Evolutionary conservation across 2,797 vertebrate species (phyloP), one percentile per base, ranked within the genome.

Genomic region (Pangasius djambal): DNA sequence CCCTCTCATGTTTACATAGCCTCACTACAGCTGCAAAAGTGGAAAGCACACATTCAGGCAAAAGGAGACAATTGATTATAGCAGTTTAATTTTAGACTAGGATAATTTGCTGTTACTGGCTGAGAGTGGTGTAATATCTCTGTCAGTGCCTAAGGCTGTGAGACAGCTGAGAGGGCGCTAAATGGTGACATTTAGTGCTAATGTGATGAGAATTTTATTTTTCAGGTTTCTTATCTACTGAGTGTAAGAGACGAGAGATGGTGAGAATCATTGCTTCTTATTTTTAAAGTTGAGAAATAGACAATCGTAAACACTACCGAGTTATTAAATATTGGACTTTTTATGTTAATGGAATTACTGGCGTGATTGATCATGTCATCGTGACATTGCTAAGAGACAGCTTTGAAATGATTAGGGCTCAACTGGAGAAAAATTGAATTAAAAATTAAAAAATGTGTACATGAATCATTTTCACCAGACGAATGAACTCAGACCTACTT

Each of bases 1-100:
- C 89, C 79, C 65, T 86, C 89, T 70, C 31, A 74, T 88, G 89
- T 86, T 91, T 34, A 34, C 4, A 40, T 28, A 70, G 65, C 28
- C 83, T 40, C 72, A 79, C 44, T 86, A 44, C 86, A 89, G 69
- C 37, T 40, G 8, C 20, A 88, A 13, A 18, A 83, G 13, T 82
- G 72, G 48, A 63, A 87, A 72, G 57, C n/a, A 86, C 34, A 75
- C 18, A 40, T 55, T 34, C 18, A 59, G 13, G 75, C 34, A 72
- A 72, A 69, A 82, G 13, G 83, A 61, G 50, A 77, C 25, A 63
- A 70, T 40, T 50, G 65, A 28, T 61, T 22, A 86, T 31, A 59
- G 69, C 4, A 18, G 83, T 86, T 89, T 44, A 74, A 55, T 87
- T 89, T 74, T 28, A 59, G 48, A 31, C 40, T 15, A 52, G 37